Evolutionary conservation across 2,888 invertebrate genomes (phyloP), one percentile per base, ranked within the genome.

Genomic region (Nomada lathburiana): DNA sequence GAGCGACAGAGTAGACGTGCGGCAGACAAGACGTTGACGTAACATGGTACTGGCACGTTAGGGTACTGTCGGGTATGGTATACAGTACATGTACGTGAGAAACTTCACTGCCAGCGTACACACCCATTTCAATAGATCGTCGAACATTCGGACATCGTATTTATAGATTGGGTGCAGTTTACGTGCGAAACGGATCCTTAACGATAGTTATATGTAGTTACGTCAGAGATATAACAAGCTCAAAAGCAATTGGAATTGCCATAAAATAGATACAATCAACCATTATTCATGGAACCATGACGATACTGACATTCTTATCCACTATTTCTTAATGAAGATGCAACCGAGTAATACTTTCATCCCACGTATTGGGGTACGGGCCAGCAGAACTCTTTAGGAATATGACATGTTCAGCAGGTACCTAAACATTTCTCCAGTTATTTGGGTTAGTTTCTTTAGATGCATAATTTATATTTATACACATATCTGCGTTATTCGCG

Each of bases 101-200:
- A 76, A 80, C 76, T 76, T 73, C 62, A 55, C 53, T 44, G 42
- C 55, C 10, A 69, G 10, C 18, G 79, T 60, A 76, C 83, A 83
- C 83, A 57, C 83, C 83, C 80, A 83, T 76, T 80, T 84, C 76
- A 47, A 84, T 76, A 62, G 79, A 11, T 62, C 52, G 65, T 71
- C 60, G 77, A 63, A 71, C 79, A 64, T 79, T 79, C 64, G 78
- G 70, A 23, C 63, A 50, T 57, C 55, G 50, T 53, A 26, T 23
- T n/a, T 47, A 36, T 59, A 50, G 50, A 64, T 26, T 50, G 52
- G 69, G 36, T 26, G 53, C 55, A 65, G 70, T 65, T 36, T 36
- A 18, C 52, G 57, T 18, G 65, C 60, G 26, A 78, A 72, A 59
- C 57, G 68, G 78, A 72, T 60, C 26, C 60, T 59, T 55, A 44